These are phyloP conservation scores for Blastobasis adustella DNA, from an alignment of 2,888 invertebrate species.

Conservation along the genomic window DNA sequence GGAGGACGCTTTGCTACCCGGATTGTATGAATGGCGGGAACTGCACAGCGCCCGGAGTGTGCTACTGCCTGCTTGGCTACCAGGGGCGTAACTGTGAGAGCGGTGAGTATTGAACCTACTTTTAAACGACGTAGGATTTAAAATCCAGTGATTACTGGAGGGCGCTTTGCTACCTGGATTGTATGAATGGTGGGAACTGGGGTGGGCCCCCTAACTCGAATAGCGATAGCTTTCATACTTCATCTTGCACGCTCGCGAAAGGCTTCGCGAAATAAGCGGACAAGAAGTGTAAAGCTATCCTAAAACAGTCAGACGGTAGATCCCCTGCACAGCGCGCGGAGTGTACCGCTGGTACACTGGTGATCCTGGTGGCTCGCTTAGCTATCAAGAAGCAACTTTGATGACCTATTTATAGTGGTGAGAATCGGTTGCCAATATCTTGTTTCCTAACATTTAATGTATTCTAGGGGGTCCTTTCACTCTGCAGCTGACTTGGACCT, in stretches of 20 bases:
- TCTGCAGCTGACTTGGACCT: too few species aligned
- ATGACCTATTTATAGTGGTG: slow-evolving; percentile 84
- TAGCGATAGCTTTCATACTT: too few species aligned
- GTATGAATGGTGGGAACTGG: neutral
- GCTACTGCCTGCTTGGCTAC: slow-evolving; percentile 91
- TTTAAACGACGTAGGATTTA: neutral
- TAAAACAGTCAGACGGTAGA: too few species aligned
- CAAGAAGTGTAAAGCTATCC: too few species aligned
- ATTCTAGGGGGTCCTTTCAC: too few species aligned
- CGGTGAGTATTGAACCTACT: slow-evolving; percentile 71
- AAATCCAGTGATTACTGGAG: neutral
- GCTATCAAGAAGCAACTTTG: too few species aligned
- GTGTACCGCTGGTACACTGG: slow-evolving; percentile 92
- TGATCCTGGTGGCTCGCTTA: too few species aligned
- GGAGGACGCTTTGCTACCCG: slow-evolving; percentile 92
- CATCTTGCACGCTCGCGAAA: too few species aligned
- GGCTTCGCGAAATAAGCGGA: too few species aligned
- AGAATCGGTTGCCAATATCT: slow-evolving; percentile 81
- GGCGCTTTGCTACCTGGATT: neutral
- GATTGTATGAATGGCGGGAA: slow-evolving; percentile 95
- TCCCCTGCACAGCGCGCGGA: slow-evolving; percentile 87
- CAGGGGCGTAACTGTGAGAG: slow-evolving; percentile 94
- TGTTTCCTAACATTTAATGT: too few species aligned
- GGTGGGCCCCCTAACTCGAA: too few species aligned
- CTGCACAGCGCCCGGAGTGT: slow-evolving; percentile 89